phyloP scores from a whole-genome alignment of 2,888 invertebrate species.

The Apotomis turbidana region DNA sequence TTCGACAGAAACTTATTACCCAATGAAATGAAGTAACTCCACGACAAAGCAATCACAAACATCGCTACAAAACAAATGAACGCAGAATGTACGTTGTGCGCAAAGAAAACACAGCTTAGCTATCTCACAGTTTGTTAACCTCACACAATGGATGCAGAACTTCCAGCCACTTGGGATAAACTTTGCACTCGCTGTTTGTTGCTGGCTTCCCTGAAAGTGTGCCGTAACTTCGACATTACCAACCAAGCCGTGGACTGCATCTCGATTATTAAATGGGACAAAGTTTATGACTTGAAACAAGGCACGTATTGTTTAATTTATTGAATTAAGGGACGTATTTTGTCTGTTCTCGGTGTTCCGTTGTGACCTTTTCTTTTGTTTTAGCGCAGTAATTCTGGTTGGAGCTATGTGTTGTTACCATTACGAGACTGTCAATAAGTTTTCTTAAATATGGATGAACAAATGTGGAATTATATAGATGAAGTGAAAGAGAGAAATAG shows the following conservation, averaged over 20 bases:
- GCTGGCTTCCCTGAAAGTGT: constrained; percentile 18
- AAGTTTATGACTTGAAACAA: constrained; percentile 30
- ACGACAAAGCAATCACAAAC: not conserved
- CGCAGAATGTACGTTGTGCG: not conserved
- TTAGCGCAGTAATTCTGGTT: constrained; percentile 2
- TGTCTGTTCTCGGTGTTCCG: constrained; percentile 1
- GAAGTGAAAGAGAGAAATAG: not conserved
- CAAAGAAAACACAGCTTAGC: constrained; percentile 18
- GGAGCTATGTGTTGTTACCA: not conserved
- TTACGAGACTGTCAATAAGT: not conserved
- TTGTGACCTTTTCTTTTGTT: constrained; percentile 15
- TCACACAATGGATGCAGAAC: constrained; percentile 29
- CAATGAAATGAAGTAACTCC: not conserved
- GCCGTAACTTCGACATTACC: constrained; percentile 28
- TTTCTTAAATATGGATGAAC: not conserved
- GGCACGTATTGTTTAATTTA: constrained; percentile 31
- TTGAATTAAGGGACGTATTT: constrained; percentile 27
- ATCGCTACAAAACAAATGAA: not conserved
- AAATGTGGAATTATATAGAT: too few species aligned
- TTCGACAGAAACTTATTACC: not conserved
- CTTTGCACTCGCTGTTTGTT: constrained; percentile 31
- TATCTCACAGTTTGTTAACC: constrained; percentile 22
- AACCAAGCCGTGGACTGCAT: constrained; percentile 32
- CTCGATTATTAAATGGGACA: constrained; percentile 34
- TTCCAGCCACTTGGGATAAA: constrained; percentile 26